These are phyloP conservation scores for Puma concolor DNA, from an alignment of 2,113 vertebrate species.

Conservation along the genomic window DNA sequence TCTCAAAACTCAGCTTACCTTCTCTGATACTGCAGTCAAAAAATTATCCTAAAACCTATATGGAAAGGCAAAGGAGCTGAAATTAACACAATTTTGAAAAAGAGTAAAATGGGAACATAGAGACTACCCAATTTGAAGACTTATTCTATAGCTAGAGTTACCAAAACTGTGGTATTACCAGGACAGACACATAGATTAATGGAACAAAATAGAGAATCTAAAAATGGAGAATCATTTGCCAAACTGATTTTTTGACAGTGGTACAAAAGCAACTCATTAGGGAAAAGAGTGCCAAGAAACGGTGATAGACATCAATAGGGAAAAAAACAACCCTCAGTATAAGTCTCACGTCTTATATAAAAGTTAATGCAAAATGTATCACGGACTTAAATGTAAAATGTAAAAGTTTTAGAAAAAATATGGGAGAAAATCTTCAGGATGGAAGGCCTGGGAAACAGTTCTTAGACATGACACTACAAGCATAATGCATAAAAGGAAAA, in stretches of 20 bases:
- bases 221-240: not conserved
- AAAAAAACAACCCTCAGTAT: not conserved
- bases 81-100: not conserved
- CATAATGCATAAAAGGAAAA: not conserved
- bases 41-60: not conserved
- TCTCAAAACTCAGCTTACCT: not conserved
- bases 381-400: not conserved
- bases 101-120: not conserved
- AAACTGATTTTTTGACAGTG: not conserved
- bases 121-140: not conserved
- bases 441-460: not conserved
- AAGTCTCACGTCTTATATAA: not conserved
- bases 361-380: not conserved
- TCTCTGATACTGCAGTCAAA: not conserved
- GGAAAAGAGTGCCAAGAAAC: not conserved
- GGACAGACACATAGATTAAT: not conserved
- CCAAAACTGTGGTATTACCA: not conserved
- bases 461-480: not conserved
- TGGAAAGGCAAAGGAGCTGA: not conserved
- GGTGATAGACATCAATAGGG: not conserved
- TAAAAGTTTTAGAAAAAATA: not conserved
- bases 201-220: not conserved
- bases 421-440: not conserved
- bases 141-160: not conserved
- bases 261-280: not conserved